These are phyloP conservation scores for Miichthys miiuy DNA, from an alignment of 2,797 vertebrate genomes.

Conservation along the genomic window DNA sequence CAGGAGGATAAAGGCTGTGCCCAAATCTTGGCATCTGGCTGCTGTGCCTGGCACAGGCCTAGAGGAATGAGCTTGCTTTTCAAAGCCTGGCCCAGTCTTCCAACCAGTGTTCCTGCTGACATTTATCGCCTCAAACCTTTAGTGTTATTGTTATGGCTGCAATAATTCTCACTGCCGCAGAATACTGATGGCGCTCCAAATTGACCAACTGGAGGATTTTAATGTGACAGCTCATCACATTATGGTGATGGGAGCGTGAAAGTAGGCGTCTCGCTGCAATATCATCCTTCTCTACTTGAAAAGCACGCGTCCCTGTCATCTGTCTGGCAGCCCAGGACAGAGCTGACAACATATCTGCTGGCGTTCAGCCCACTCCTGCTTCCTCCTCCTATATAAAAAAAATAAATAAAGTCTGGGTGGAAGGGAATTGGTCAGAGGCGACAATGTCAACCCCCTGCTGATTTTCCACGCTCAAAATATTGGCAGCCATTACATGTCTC, in stretches of 20 bases:
- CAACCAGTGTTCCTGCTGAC: constrained; percentile 66
- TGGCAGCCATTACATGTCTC: constrained; percentile 66
- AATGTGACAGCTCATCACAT: constrained; percentile 74
- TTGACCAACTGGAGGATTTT: constrained; percentile 70
- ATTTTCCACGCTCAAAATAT: constrained; percentile 65
- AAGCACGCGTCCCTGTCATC: constrained; percentile 44
- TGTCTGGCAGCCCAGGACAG: constrained; percentile 41
- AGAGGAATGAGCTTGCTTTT: constrained; percentile 54
- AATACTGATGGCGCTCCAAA: constrained; percentile 51
- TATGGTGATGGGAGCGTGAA: constrained; percentile 65
- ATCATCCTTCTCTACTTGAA: constrained; percentile 54
- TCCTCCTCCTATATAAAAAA: constrained; percentile 42
- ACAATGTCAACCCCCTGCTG: constrained; percentile 62
- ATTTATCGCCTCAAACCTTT: constrained; percentile 71
- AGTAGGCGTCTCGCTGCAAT: constrained; percentile 46
- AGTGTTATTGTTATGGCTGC: constrained; percentile 79
- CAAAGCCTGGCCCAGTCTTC: constrained; percentile 40
- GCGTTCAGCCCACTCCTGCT: constrained; percentile 39
- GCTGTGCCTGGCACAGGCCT: constrained; percentile 43
- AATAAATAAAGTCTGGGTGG: constrained; percentile 46
- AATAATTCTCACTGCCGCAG: constrained; percentile 53
- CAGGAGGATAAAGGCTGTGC: constrained; percentile 49
- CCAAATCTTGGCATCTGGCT: constrained; percentile 49
- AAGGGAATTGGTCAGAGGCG: constrained; percentile 54
- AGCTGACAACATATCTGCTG: constrained; percentile 39